These are phyloP conservation scores for Apteryx mantelli DNA, from an alignment of 2,113 vertebrate species.

Conservation along the genomic window DNA sequence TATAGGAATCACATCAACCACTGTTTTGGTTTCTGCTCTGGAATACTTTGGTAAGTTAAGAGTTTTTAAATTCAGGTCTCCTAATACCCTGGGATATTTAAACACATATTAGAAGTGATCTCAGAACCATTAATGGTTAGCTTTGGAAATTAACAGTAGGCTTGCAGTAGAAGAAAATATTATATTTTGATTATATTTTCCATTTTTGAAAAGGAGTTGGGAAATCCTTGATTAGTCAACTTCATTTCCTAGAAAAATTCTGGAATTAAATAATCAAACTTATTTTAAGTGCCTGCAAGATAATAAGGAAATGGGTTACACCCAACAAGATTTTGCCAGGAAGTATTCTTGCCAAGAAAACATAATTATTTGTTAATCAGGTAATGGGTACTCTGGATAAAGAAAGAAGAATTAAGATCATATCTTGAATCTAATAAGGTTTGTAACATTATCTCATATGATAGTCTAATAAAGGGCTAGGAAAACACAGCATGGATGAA, in stretches of 20 bases:
- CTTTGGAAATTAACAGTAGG: neutral
- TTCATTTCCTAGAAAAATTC: constrained; percentile 10
- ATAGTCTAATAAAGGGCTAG: neutral
- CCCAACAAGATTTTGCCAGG: constrained; percentile 34
- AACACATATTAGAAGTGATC: neutral
- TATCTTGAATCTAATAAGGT: neutral
- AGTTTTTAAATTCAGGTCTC: neutral
- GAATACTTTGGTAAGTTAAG: neutral
- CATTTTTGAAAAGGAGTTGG: neutral
- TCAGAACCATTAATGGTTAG: neutral
- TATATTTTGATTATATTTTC: neutral
- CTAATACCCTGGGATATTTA: neutral
- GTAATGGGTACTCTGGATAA: neutral
- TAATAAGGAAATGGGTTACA: constrained; percentile 37
- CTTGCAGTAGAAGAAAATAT: neutral
- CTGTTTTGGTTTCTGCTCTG: neutral
- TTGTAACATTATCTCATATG: neutral
- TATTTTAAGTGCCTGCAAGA: constrained; percentile 21
- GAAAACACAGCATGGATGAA: neutral
- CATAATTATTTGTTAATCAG: neutral
- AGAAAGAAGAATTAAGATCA: neutral
- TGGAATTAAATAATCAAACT: constrained; percentile 23
- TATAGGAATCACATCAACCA: neutral
- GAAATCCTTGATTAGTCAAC: neutral
- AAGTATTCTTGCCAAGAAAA: constrained; percentile 32